These are phyloP conservation scores for Urophycis tenuis DNA, from an alignment of 2,797 vertebrate species.

Conservation along the genomic window DNA sequence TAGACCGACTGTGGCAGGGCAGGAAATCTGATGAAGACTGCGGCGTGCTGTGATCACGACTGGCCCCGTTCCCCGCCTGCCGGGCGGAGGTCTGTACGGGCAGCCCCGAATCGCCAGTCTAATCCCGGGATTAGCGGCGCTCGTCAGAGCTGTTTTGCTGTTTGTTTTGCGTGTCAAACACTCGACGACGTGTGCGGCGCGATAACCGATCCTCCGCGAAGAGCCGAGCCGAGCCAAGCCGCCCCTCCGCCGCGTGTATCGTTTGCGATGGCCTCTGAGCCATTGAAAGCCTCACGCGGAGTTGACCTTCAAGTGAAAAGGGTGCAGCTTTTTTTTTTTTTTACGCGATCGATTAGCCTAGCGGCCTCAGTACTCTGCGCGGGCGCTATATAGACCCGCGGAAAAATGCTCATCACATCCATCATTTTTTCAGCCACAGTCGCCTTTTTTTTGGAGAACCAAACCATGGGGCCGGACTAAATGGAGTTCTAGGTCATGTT, in stretches of 20 bases:
- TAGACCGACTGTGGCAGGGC: not conserved
- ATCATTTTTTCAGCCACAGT: slow-evolving; percentile 25
- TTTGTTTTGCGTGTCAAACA: not conserved
- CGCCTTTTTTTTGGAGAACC: slow-evolving; percentile 34
- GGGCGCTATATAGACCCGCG: not conserved
- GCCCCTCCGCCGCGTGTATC: not conserved
- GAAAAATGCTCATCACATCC: slow-evolving; percentile 14
- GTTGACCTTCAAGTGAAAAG: slow-evolving; percentile 2
- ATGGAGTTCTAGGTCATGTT: slow-evolving; percentile 20
- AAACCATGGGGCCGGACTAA: slow-evolving; percentile 28
- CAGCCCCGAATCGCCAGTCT: not conserved
- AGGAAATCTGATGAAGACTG: not conserved
- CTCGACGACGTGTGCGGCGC: not conserved
- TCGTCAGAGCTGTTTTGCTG: not conserved
- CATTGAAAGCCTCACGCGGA: not conserved
- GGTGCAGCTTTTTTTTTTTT: not conserved
- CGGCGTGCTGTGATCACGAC: not conserved
- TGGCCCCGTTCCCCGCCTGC: not conserved
- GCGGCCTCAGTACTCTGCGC: not conserved
- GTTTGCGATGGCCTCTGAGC: not conserved
- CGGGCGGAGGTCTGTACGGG: not conserved
- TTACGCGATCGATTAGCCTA: not conserved
- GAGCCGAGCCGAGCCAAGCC: too few species aligned
- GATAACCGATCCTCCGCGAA: not conserved
- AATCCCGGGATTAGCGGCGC: not conserved